Evolutionary conservation across 2,888 invertebrate genomes (phyloP), one percentile per base, ranked within the genome.

Genomic region (Empis livida): DNA sequence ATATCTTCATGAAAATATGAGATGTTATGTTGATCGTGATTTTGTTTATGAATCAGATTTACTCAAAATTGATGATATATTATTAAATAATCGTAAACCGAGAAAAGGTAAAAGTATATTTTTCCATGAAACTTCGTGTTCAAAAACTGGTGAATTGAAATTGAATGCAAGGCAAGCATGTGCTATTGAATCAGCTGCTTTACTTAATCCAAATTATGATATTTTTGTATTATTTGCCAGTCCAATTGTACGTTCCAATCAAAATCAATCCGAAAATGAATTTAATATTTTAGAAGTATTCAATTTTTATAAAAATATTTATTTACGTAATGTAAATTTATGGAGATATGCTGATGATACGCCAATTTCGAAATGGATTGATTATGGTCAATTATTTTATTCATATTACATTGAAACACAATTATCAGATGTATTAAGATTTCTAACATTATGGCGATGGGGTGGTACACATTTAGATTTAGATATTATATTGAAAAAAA

Each of bases 401-500:
- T 64, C 64, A 2, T 58, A 57, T 37, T 65, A 60, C 46, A 53
- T 63, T 23, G 53, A 60, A 10, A 61, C 64, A 2, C 64, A 63
- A 49, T 55, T 60, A 32, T 59, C 63, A 2, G 65, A 66, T 49
- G 61, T 65, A 45, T 54, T 64, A 42, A 62, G 66, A 11, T 65
- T 61, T 48, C 50, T 65, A 23, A 67, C 63, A 0, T 65, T 88
- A 5, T 84, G 80, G 74, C 84, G 82, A 59, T 86, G 75, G 62
- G 84, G 85, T 11, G 88, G 88, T 0, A 78, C 84, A 44, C 87
- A 85, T 60, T 63, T 88, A 45, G 87, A 88, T 57, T 67, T 84
- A 53, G 87, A 88, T 61, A 77, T 84, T 3, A 72, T 88, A 11
- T 77, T 85, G 4, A 73, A 75, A 16, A 80, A 76, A 53, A 15